These are phyloP conservation scores for Flexamia atlantica DNA, from an alignment of 2,888 invertebrate species.

Conservation along the genomic window DNA sequence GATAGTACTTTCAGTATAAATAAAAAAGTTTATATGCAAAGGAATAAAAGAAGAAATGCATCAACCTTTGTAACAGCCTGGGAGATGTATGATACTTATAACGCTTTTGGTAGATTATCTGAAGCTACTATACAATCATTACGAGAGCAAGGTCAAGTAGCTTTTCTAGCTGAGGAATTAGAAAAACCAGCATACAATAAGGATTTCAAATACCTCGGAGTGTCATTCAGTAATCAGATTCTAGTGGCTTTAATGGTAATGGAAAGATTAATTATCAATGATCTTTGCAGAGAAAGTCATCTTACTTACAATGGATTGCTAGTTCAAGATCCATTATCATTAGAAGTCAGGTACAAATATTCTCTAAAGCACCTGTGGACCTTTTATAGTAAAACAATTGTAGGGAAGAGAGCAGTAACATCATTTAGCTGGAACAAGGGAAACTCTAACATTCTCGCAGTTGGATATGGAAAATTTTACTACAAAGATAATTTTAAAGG, in stretches of 20 bases:
- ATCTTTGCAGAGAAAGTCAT: slow-evolving; percentile 75
- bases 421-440: slow-evolving; percentile 82
- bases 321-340: slow-evolving; percentile 80
- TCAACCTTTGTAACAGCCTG: slow-evolving; percentile 83
- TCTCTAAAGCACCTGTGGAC: slow-evolving; percentile 83
- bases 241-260: slow-evolving; percentile 81
- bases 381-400: slow-evolving; percentile 77
- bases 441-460: slow-evolving; percentile 86
- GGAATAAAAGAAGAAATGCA: slow-evolving; percentile 28
- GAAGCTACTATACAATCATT: too few species aligned
- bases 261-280: slow-evolving; percentile 85
- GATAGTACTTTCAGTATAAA: not conserved
- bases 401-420: slow-evolving; percentile 78
- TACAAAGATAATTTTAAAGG: slow-evolving; percentile 80
- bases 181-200: slow-evolving; percentile 73
- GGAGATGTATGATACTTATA: slow-evolving; percentile 87
- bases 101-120: slow-evolving; percentile 30
- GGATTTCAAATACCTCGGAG: not conserved
- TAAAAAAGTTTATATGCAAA: not conserved
- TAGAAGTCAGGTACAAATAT: slow-evolving; percentile 83
- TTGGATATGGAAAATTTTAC: slow-evolving; percentile 84
- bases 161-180: slow-evolving; percentile 9
- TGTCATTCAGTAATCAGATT: slow-evolving; percentile 75
- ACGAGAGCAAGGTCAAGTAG: slow-evolving; percentile 68
- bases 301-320: slow-evolving; percentile 83